Base-by-base conservation (phyloP, 2,113 vertebrate species). In the Sander vitreus region DNA sequence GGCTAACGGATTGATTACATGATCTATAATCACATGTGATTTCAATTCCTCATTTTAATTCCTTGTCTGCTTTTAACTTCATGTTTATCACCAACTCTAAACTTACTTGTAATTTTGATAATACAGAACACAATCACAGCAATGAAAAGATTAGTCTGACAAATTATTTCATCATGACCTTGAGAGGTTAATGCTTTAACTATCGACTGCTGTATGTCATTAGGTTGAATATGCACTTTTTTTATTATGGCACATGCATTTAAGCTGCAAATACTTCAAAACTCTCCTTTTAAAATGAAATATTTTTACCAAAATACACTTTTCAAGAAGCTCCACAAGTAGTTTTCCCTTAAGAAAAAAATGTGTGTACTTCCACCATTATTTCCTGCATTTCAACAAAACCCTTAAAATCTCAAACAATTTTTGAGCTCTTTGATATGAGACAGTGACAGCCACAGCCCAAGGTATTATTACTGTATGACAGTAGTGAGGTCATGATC, bases 401-500 rank as follows among this genome's bases (percentile, higher is more conserved):
- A 23, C 10, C 1, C 13, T 43, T 13, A 55, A n/a, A 36, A 59
- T 25, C 14, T 6, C 50, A 51, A 83, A 57, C n/a, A 53, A 51
- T 78, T 77, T 76, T 23, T 59, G 27, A 30, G 57, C 16, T 58
- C 48, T 82, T 79, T 82, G 84, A 90, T 76, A 73, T 18, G 76
- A 89, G 71, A 48, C 82, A 78, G 78, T 75, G 71, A 69, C 77
- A 85, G 76, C 63, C 65, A 54, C 39, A 5, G 76, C 68, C 72
- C 47, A 65, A 88, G 71, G 87, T 89, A 85, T 84, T 73, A 73
- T 80, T 85, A 91, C 81, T 88, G 81, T 71, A 73, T 80, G 86
- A 91, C 81, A 89, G 81, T 71, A 57, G 65, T 88, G 83, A 92
- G 81, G 84, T 93, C 82, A 91, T 76, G 74, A 80, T 84, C 45